A percentile compares a stretch with the other conserved stretches of the same genome.
Conservation (phyloP, 2,113 vertebrate species). For the Numida meleagris region DNA sequence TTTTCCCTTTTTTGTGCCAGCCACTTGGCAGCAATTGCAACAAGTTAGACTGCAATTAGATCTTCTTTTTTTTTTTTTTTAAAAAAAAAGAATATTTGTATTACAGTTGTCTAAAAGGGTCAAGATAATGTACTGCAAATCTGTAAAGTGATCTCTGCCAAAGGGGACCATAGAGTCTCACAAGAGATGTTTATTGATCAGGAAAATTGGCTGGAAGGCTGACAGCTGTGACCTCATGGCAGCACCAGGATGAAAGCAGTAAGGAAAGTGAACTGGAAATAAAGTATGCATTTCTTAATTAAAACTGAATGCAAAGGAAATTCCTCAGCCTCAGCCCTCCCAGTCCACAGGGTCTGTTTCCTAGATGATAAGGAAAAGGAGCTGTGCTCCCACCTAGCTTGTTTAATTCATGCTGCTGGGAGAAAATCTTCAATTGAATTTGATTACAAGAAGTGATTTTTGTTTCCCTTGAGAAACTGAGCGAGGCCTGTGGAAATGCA, state of each 20-base stretch:
- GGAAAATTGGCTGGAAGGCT: background rate
- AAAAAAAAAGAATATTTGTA: background rate
- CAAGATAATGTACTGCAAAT: background rate
- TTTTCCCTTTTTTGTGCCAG: background rate
- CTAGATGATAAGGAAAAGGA: slow-evolving; percentile 2
- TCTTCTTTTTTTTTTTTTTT: background rate
- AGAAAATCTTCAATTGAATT: slow-evolving; percentile 9
- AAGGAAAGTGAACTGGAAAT: slow-evolving; percentile 6
- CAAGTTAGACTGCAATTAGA: background rate
- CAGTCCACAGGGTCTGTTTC: background rate
- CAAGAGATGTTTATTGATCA: background rate
- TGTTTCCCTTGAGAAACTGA: background rate
- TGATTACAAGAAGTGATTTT: background rate
- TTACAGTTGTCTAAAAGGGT: background rate
- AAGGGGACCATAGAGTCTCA: background rate
- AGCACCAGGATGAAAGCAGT: background rate
- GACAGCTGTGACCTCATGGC: background rate
- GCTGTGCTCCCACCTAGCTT: background rate
- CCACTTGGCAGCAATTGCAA: background rate
- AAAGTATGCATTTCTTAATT: slow-evolving; percentile 27
- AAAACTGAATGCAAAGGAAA: background rate
- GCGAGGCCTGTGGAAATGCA: background rate
- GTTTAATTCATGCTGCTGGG: slow-evolving; percentile 31
- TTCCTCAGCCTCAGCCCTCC: background rate
- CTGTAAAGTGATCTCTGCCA: background rate